Percentiles rank a stretch among this genome's conserved stretches.
Conservation (phyloP, 1,140 invertebrate species). For the Atta colombica region DNA sequence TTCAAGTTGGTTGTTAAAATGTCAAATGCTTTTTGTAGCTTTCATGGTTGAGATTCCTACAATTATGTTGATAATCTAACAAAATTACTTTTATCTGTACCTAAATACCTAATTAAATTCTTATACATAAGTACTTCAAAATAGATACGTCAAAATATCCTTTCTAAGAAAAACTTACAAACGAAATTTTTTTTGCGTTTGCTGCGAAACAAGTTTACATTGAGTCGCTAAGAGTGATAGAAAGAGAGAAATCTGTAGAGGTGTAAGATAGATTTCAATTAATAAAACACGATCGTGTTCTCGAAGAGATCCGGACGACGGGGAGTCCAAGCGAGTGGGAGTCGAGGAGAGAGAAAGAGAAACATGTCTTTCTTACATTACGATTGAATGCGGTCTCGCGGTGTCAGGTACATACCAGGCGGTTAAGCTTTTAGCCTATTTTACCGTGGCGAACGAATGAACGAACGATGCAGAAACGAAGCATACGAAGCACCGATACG, state of each 20-base stretch:
- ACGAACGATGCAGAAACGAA: slow-evolving; percentile 59
- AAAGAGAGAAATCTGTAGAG: not conserved
- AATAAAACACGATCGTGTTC: slow-evolving; percentile 30
- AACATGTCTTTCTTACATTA: slow-evolving; percentile 33
- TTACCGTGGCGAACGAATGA: slow-evolving; percentile 50
- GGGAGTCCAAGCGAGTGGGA: not conserved
- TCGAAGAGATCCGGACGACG: not conserved
- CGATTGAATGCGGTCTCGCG: slow-evolving; percentile 47
- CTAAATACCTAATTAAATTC: too few species aligned
- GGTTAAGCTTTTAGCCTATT: slow-evolving; percentile 69
- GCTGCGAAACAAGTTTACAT: not conserved
- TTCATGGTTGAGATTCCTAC: too few species aligned
- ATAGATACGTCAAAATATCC: not conserved
- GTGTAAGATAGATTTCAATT: slow-evolving; percentile 33
- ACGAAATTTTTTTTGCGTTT: not conserved
- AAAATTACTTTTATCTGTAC: too few species aligned
- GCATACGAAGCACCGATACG: slow-evolving; percentile 6
- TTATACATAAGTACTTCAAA: too few species aligned
- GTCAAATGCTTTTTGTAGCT: too few species aligned
- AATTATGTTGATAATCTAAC: too few species aligned
- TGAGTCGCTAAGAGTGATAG: not conserved
- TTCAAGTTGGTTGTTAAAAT: too few species aligned
- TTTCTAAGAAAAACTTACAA: not conserved
- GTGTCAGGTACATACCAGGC: slow-evolving; percentile 66
- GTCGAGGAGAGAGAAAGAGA: slow-evolving; percentile 47